phyloP scores from a whole-genome alignment of 2,113 vertebrate species.

The Meles meles region DNA sequence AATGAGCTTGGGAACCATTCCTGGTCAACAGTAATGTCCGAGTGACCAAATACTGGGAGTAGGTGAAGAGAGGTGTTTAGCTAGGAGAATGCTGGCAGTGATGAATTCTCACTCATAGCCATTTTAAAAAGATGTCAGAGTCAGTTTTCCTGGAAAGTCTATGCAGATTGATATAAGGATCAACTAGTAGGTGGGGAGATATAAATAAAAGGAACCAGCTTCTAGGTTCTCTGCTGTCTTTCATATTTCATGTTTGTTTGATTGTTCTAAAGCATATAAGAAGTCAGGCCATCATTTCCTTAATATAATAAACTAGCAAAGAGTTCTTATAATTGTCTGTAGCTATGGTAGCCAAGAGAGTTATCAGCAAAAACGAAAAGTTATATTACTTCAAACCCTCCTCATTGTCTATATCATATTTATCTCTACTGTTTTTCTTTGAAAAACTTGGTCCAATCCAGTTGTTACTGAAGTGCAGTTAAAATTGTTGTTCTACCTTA shows the following conservation, averaged over 20 bases:
- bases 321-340: background rate
- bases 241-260: background rate
- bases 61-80: background rate
- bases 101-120: background rate
- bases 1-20: background rate
- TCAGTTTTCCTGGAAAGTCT: background rate
- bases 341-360: background rate
- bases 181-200: background rate
- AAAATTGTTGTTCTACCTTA: background rate
- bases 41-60: background rate
- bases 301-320: background rate
- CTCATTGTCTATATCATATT: background rate
- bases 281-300: slow-evolving; percentile 32
- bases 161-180: background rate
- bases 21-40: background rate
- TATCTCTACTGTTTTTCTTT: background rate
- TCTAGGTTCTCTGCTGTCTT: background rate
- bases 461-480: background rate
- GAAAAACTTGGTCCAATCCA: background rate
- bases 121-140: background rate
- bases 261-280: background rate
- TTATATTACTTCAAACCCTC: background rate
- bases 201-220: background rate
- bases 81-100: background rate
- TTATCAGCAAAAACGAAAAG: background rate